Percentiles rank a stretch among this genome's conserved stretches.
Evolutionary conservation across 2,888 invertebrate species (phyloP).

Genomic region (Cephus runcator): DNA sequence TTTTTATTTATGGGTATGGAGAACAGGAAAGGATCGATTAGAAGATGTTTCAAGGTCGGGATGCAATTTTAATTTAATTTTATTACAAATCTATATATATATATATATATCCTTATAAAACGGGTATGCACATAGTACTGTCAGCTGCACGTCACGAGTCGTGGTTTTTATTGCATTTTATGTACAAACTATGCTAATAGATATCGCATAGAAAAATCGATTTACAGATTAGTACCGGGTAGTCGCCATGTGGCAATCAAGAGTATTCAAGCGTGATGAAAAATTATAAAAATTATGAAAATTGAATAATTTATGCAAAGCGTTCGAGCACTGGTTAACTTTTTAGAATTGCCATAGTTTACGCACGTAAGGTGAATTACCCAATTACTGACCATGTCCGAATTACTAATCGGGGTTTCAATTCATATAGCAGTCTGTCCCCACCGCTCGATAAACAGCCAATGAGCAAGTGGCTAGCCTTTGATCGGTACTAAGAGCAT

Average conservation of each 20-base stretch:
- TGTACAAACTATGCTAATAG: constrained; percentile 63
- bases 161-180: constrained; percentile 49
- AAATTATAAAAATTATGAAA: constrained; percentile 54
- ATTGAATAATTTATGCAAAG: constrained; percentile 53
- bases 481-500: too few species aligned
- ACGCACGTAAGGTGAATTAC: background rate
- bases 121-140: constrained; percentile 31
- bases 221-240: constrained; percentile 38
- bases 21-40: background rate
- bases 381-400: background rate
- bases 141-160: constrained; percentile 32
- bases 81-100: constrained; percentile 41
- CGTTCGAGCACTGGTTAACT: constrained; percentile 33
- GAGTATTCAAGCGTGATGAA: constrained; percentile 37
- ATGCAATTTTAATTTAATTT: background rate
- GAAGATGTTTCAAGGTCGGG: background rate
- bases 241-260: background rate
- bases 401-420: too few species aligned
- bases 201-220: constrained; percentile 59
- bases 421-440: too few species aligned
- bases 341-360: constrained; percentile 31
- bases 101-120: constrained; percentile 54
- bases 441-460: too few species aligned
- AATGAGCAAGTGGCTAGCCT: too few species aligned
- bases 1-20: background rate